Conservation (phyloP, 2,888 invertebrate genomes). For the Melikaiella ostensackeni region DNA sequence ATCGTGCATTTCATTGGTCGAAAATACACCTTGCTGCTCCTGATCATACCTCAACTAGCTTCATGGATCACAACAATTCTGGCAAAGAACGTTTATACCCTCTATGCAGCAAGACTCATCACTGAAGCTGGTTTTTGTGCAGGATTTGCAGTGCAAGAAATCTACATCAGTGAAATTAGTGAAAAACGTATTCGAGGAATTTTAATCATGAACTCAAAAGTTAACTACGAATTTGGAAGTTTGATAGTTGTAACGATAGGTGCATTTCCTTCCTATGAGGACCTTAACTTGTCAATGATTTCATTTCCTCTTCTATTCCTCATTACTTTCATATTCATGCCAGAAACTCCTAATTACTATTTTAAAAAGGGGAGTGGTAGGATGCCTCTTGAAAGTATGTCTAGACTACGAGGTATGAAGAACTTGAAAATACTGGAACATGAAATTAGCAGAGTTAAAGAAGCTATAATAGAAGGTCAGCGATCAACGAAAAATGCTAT, state of each 20-base stretch:
- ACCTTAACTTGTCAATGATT: conserved; percentile 78
- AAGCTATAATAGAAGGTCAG: conserved; percentile 71
- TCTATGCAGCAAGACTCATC: neutral
- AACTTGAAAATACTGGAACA: too few relatives aligned
- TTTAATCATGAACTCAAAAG: too few relatives aligned
- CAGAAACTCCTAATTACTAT: conserved; percentile 83
- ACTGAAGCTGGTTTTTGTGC: conserved; percentile 73
- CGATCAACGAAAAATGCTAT: too few relatives aligned
- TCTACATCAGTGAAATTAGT: conserved; percentile 81
- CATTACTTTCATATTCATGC: conserved; percentile 81
- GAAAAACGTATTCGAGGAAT: conserved; percentile 80
- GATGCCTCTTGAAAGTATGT: conserved; percentile 79
- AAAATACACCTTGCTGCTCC: neutral
- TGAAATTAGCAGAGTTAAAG: conserved; percentile 79
- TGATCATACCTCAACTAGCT: neutral
- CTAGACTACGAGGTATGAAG: conserved; percentile 81
- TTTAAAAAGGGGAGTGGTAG: too few relatives aligned
- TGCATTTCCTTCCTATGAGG: conserved; percentile 77
- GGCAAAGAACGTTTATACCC: neutral
- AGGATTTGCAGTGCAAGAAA: conserved; percentile 78
- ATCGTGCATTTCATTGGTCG: neutral
- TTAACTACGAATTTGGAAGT: too few relatives aligned
- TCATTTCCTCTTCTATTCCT: conserved; percentile 80
- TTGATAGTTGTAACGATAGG: conserved; percentile 73
- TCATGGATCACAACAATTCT: too few relatives aligned